phyloP scores from a whole-genome alignment of 1,140 invertebrate genomes.

The Heliconius melpomene region DNA sequence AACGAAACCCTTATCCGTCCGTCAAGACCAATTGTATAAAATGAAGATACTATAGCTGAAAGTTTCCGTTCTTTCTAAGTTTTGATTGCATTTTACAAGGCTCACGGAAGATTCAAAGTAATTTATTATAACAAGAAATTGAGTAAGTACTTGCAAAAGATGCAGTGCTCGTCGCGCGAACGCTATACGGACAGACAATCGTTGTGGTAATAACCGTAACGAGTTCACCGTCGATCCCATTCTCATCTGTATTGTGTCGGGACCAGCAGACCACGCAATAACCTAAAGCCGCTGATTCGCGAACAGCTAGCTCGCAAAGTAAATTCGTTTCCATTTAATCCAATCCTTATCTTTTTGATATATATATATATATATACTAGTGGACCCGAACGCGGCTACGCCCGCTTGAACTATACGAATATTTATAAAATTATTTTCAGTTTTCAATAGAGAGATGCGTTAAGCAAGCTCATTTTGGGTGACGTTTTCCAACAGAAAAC shows the following conservation, averaged over 20 bases:
- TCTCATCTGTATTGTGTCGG: constrained; percentile 62
- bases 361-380: neutral
- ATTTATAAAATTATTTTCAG: too few species aligned
- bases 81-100: neutral
- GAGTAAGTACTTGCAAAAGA: constrained; percentile 40
- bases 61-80: neutral
- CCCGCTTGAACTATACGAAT: too few species aligned
- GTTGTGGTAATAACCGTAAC: constrained; percentile 68
- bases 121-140: constrained; percentile 47
- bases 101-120: constrained; percentile 10
- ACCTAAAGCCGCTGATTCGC: constrained; percentile 28
- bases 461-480: too few species aligned
- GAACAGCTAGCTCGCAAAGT: constrained; percentile 24
- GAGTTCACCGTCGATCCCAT: constrained; percentile 57
- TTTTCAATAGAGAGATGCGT: too few species aligned
- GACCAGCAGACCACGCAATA: constrained; percentile 49
- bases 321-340: constrained; percentile 26
- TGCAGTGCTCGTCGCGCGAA: constrained; percentile 47
- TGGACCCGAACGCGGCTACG: too few species aligned
- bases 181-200: constrained; percentile 59
- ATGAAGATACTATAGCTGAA: neutral
- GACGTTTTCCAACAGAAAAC: too few species aligned
- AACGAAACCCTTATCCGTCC: too few species aligned
- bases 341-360: constrained; percentile 11
- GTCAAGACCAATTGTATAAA: too few species aligned